Percentiles rank a stretch among this genome's conserved stretches.
phyloP scores from a whole-genome alignment of 1,140 invertebrate species.

The Megalopta genalis region DNA sequence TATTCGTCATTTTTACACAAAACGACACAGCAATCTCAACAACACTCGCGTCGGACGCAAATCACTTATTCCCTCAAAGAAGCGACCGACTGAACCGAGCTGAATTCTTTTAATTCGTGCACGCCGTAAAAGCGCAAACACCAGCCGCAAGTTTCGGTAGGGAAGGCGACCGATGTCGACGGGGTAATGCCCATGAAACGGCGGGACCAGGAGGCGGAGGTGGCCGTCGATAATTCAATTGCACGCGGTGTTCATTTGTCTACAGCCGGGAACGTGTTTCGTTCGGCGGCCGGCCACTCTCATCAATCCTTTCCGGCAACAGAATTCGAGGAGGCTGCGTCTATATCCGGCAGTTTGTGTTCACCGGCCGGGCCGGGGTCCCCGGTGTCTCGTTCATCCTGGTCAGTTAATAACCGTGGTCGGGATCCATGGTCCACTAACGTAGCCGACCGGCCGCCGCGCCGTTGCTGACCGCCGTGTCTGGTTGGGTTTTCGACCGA shows the following conservation, averaged over 20 bases:
- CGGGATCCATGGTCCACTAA: constrained; percentile 58
- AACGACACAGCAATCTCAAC: too few relatives aligned
- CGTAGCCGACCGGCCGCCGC: constrained; percentile 37
- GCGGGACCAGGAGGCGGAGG: constrained; percentile 5
- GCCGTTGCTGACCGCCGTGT: constrained; percentile 59
- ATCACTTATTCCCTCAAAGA: too few relatives aligned
- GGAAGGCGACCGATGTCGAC: constrained; percentile 10
- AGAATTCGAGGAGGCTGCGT: constrained; percentile 63
- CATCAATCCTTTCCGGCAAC: constrained; percentile 76
- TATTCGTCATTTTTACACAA: too few relatives aligned
- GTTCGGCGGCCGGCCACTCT: constrained; percentile 36
- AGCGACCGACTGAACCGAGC: too few relatives aligned
- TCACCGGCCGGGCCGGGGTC: constrained; percentile 60
- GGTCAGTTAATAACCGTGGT: constrained; percentile 76
- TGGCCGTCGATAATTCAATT: constrained; percentile 54
- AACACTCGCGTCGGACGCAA: too few relatives aligned
- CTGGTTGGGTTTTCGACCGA: constrained; percentile 64
- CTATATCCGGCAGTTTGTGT: constrained; percentile 55
- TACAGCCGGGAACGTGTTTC: constrained; percentile 45
- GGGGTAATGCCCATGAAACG: constrained; percentile 12
- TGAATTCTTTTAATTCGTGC: too few relatives aligned
- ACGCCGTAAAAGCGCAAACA: too few relatives aligned
- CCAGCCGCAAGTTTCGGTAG: too few relatives aligned
- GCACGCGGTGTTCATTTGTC: constrained; percentile 42
- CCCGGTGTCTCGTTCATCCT: constrained; percentile 77